Percentiles rank a stretch among this genome's conserved stretches.
phyloP scores from a whole-genome alignment of 2,888 invertebrate species.

The Tanytarsus gracilentus region DNA sequence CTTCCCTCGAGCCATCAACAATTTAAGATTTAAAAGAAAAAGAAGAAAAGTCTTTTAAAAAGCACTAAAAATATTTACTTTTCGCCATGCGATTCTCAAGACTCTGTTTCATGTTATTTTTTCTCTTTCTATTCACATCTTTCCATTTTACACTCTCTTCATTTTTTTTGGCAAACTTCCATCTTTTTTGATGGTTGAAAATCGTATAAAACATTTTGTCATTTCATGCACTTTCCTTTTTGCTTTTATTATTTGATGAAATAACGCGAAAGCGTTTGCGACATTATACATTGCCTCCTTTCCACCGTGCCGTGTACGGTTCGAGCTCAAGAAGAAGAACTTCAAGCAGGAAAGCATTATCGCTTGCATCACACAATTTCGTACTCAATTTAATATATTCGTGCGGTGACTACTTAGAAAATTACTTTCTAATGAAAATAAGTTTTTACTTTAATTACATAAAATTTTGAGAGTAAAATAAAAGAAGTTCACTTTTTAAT shows the following conservation, averaged over 20 bases:
- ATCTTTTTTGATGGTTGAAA: constrained; percentile 3
- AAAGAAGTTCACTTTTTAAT: no score
- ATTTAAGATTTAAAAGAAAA: not conserved
- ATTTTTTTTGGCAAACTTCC: constrained; percentile 8
- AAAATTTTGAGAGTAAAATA: not conserved
- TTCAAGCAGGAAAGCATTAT: not conserved
- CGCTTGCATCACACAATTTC: constrained; percentile 15
- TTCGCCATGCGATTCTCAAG: constrained; percentile 24
- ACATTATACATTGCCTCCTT: not conserved
- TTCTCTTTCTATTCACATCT: not conserved
- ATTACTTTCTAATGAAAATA: not conserved
- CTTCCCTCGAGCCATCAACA: no score
- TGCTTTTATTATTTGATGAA: not conserved
- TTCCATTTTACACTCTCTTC: no score
- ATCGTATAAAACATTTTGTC: not conserved
- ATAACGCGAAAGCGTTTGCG: not conserved
- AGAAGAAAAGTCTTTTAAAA: not conserved
- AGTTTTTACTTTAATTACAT: not conserved
- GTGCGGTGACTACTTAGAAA: not conserved
- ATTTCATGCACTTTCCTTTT: constrained; percentile 10
- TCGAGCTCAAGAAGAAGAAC: not conserved
- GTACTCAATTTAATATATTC: constrained; percentile 25
- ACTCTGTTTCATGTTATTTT: constrained; percentile 23
- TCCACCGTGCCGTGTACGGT: not conserved
- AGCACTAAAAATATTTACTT: constrained; percentile 14